Conservation (phyloP, 1,140 invertebrate genomes). For the Idris sp. region DNA sequence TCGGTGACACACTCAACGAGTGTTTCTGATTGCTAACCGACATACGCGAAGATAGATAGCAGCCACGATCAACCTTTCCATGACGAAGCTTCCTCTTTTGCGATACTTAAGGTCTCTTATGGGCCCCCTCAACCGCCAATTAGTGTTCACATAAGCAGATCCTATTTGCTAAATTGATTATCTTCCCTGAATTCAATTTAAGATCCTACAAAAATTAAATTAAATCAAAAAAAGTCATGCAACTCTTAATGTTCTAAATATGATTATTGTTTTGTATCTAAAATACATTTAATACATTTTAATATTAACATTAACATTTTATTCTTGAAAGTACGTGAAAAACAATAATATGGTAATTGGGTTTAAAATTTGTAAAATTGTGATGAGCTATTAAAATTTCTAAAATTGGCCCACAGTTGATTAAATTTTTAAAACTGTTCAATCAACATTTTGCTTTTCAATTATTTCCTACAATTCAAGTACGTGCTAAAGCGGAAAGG, state of each 20-base stretch:
- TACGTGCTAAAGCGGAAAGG: conserved; percentile 60
- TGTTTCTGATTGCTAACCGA: conserved; percentile 75
- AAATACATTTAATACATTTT: no score
- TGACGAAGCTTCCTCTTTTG: conserved; percentile 63
- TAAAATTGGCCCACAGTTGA: not conserved
- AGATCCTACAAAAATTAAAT: no score
- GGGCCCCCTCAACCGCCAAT: conserved; percentile 64
- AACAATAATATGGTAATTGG: no score
- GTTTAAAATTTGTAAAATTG: no score
- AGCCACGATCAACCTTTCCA: conserved; percentile 68
- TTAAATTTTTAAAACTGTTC: conserved; percentile 16
- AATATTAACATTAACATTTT: no score
- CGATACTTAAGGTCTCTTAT: conserved; percentile 68
- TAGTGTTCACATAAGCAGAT: conserved; percentile 54
- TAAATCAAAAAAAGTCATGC: no score
- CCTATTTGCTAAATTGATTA: conserved; percentile 34
- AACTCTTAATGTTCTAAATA: no score
- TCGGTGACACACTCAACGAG: conserved; percentile 74
- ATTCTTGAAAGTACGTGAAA: no score
- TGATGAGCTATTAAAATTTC: no score
- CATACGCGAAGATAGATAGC: conserved; percentile 73
- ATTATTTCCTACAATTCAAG: conserved; percentile 42
- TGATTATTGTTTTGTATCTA: no score
- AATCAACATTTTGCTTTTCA: conserved; percentile 11
- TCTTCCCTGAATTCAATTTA: conserved; percentile 23